Conservation (phyloP, 2,888 invertebrate genomes). For the Myopa tessellatipennis region DNA sequence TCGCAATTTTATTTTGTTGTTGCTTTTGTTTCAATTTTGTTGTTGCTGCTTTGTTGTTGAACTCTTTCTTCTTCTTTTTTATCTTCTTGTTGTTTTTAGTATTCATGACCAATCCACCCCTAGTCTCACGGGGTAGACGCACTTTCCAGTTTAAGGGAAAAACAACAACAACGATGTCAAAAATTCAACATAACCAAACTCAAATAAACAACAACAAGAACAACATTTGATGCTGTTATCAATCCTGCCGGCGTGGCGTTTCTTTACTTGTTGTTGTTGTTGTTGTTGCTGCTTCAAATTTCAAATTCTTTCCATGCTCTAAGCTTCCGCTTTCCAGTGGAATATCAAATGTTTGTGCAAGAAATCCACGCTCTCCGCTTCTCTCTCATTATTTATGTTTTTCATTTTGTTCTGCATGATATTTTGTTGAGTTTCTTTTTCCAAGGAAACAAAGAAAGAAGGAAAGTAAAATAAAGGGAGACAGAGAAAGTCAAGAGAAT, state of each 20-base stretch:
- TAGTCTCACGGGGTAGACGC: background rate
- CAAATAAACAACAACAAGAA: slow-evolving; percentile 22
- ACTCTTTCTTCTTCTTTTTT: background rate
- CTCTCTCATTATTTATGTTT: background rate
- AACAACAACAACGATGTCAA: background rate
- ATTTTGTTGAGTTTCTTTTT: too few species aligned
- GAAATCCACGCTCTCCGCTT: background rate
- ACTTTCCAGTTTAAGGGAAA: slow-evolving; percentile 2
- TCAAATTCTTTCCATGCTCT: background rate
- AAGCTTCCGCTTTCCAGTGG: background rate
- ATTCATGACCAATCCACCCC: too few species aligned
- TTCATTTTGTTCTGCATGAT: too few species aligned
- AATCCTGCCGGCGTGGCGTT: slow-evolving; percentile 28
- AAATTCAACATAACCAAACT: background rate
- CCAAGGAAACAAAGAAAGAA: too few species aligned
- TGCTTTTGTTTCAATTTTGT: background rate
- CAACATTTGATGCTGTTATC: slow-evolving; percentile 19
- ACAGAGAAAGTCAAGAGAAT: background rate
- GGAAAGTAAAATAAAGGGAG: background rate
- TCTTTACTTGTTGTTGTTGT: background rate
- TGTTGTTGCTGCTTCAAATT: background rate
- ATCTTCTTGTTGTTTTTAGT: background rate
- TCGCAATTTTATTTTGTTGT: background rate
- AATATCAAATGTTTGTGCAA: background rate
- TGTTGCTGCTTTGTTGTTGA: background rate